Percentiles rank a stretch among this genome's conserved stretches.
Evolutionary conservation across 2,888 invertebrate genomes (phyloP).

Genomic region (Lydus trimaculatus): DNA sequence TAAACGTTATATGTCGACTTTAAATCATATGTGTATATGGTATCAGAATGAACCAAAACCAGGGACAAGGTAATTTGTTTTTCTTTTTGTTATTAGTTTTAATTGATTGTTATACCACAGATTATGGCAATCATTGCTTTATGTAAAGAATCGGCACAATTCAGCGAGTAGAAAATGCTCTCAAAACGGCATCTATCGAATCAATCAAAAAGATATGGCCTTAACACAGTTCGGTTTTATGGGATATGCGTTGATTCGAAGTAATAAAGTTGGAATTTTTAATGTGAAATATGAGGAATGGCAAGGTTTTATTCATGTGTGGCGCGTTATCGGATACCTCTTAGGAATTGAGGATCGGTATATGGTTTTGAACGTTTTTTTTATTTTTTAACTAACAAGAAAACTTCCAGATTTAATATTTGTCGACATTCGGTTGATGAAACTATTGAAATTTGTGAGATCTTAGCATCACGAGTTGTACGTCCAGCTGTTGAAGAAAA

Average conservation of each 20-base stretch:
- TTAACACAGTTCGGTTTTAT: slow-evolving; percentile 89
- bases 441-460: slow-evolving; percentile 68
- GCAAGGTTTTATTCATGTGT: slow-evolving; percentile 81
- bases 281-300: slow-evolving; percentile 69
- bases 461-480: slow-evolving; percentile 68
- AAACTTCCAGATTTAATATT: slow-evolving; percentile 70
- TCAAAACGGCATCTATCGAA: slow-evolving; percentile 63
- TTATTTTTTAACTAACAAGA: neutral
- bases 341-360: slow-evolving; percentile 84
- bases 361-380: slow-evolving; percentile 32
- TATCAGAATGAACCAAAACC: slow-evolving; percentile 74
- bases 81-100: neutral
- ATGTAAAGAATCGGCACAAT: slow-evolving; percentile 73
- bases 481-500: slow-evolving; percentile 68
- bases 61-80: slow-evolving; percentile 64
- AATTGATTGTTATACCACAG: slow-evolving; percentile 55
- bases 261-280: slow-evolving; percentile 71
- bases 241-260: slow-evolving; percentile 73
- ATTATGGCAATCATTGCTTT: slow-evolving; percentile 72
- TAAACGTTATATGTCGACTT: slow-evolving; percentile 79
- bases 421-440: slow-evolving; percentile 70
- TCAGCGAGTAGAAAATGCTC: slow-evolving; percentile 66
- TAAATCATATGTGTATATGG: slow-evolving; percentile 81
- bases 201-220: slow-evolving; percentile 85
- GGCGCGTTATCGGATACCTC: slow-evolving; percentile 82